Conservation (phyloP, 2,888 invertebrate genomes). For the Timandra comae region DNA sequence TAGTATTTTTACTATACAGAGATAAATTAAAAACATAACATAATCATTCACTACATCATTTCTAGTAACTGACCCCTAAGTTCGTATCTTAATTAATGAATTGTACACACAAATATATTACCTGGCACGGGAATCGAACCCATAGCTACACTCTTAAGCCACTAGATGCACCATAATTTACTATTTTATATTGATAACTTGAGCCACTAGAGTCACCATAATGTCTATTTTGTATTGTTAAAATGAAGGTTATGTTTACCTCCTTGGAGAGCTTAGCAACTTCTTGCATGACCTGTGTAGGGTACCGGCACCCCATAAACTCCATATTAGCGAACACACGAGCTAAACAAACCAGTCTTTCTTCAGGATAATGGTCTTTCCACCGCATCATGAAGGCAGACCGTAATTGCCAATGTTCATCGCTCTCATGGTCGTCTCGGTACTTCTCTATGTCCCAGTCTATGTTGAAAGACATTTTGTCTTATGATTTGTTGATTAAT, state of each 20-base stretch:
- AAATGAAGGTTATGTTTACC: constrained; percentile 55
- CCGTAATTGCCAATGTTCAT: constrained; percentile 92
- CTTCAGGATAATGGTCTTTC: constrained; percentile 78
- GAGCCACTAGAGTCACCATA: no score
- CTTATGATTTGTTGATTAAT: neutral
- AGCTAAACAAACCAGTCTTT: constrained; percentile 78
- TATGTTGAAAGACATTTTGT: constrained; percentile 40
- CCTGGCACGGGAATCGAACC: no score
- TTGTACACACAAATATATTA: no score
- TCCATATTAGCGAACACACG: constrained; percentile 80
- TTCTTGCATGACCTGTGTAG: constrained; percentile 74
- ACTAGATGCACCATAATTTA: no score
- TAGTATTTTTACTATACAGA: no score
- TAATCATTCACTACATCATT: no score
- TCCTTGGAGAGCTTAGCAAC: constrained; percentile 67
- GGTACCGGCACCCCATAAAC: constrained; percentile 79
- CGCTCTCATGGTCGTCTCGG: constrained; percentile 87
- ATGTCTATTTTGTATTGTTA: no score
- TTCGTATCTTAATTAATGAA: no score
- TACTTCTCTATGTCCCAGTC: constrained; percentile 86
- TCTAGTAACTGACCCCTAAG: no score
- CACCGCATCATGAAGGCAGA: constrained; percentile 87
- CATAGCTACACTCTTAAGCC: no score
- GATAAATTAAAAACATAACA: no score
- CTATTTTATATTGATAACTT: no score